Evolutionary conservation across 2,113 vertebrate genomes (phyloP).

Genomic region (Centropus unirufus): DNA sequence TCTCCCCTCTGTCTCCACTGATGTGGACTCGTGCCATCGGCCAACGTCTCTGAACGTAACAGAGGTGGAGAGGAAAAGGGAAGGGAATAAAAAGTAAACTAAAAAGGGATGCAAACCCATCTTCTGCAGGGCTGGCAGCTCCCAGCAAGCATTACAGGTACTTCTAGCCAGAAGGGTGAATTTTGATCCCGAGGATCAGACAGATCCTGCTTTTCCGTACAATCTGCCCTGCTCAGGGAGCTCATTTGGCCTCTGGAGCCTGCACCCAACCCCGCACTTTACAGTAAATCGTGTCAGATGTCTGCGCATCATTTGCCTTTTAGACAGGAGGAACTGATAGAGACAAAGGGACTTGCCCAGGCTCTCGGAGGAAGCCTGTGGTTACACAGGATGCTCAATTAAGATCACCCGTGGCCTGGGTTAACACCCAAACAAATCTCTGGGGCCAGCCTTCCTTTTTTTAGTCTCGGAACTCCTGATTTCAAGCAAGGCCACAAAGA

Average conservation of each 20-base stretch:
- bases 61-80: not conserved
- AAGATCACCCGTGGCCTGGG: not conserved
- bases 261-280: not conserved
- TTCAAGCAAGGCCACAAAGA: not conserved
- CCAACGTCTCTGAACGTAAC: not conserved
- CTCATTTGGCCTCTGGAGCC: not conserved
- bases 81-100: too few species aligned
- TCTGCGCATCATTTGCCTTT: not conserved
- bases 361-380: not conserved
- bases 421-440: not conserved
- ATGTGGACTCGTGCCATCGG: fast-evolving
- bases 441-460: not conserved
- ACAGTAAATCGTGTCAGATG: not conserved
- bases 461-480: not conserved
- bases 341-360: slow-evolving; percentile 49
- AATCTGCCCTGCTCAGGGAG: not conserved
- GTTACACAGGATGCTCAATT: not conserved
- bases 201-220: slow-evolving; percentile 30
- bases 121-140: not conserved
- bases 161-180: slow-evolving; percentile 14
- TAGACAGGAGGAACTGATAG: slow-evolving; percentile 10
- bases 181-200: not conserved
- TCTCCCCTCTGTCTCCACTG: not conserved
- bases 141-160: not conserved
- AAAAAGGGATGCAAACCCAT: not conserved